Evolutionary conservation across 2,113 vertebrate genomes (phyloP), one percentile per base, ranked within the genome.

Genomic region (Etheostoma spectabile): DNA sequence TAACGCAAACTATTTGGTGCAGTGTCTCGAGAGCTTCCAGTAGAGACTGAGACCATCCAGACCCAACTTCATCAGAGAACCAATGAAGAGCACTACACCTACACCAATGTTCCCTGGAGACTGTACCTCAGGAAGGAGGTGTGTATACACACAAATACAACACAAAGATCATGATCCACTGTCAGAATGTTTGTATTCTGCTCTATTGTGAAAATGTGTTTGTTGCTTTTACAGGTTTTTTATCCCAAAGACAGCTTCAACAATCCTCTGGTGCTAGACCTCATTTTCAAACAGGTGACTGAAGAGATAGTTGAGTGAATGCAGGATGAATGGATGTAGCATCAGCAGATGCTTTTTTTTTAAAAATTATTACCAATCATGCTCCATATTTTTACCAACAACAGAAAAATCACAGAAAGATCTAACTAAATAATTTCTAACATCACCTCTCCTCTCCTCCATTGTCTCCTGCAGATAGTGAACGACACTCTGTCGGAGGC

Each of bases 81-180:
- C 90, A 97, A 95, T 0, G 94, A 97, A 55, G 94, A 95, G 49
- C 96, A 97, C 91, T 99, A 99, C 64, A 95, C 96, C 76, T 99
- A 99, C 94, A 96, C 93, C 80, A 96, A 97, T 0, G 94, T 97
- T 42, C 95, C 97, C 65, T 99, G 98, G 97, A 96, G 93, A 74
- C 94, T 99, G 59, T 97, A 97, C 90, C 95, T 99, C 84, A 94
- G 98, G 71, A 99, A 99, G 87, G 98, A 99, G 97, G 98, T 97
- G 61, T n/a, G 78, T 7, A 18, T 22, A 51, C 11, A 48, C 24
- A 74, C 22, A 55, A 69, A 79, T 6, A 71, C 24, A 77, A 68
- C 61, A 74, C 33, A 64, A n/a, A 80, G 21, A 42, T 24, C n/a
- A 51, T 10, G 6, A 56, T 14, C 24, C 13, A 12, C 65, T 35